phyloP scores from a whole-genome alignment of 2,888 invertebrate genomes.

The Epinotia demarniana region DNA sequence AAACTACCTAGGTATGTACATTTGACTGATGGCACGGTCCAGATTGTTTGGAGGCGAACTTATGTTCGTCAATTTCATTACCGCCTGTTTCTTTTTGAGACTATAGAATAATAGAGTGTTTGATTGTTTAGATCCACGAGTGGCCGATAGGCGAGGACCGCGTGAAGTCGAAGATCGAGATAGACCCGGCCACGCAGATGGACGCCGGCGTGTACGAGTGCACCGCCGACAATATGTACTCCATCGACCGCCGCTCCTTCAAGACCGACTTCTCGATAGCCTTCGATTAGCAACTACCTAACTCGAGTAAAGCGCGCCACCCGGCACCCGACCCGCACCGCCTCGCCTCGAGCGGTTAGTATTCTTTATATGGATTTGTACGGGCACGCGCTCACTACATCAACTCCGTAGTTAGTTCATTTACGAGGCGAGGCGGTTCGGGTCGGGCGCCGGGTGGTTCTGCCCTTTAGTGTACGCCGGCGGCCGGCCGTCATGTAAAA shows the following conservation, averaged over 20 bases:
- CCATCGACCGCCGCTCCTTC: slow-evolving; percentile 95
- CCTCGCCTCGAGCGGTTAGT: no score
- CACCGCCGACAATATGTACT: slow-evolving; percentile 97
- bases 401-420: no score
- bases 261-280: slow-evolving; percentile 97
- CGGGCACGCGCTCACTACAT: no score
- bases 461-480: no score
- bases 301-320: background rate
- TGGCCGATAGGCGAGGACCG: slow-evolving; percentile 93
- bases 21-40: background rate
- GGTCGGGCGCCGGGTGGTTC: no score
- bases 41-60: background rate
- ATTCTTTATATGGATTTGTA: no score
- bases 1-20: no score
- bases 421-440: no score
- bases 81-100: no score
- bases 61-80: background rate
- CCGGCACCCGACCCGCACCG: no score
- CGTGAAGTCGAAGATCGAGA: slow-evolving; percentile 96
- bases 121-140: slow-evolving; percentile 91
- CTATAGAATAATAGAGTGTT: no score
- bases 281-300: slow-evolving; percentile 91
- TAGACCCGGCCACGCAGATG: slow-evolving; percentile 98
- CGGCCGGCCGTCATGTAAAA: no score
- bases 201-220: slow-evolving; percentile 98